Evolutionary conservation across 1,140 invertebrate genomes (phyloP), one percentile per base, ranked within the genome.

Genomic region (Pogonognathellus flavescens): DNA sequence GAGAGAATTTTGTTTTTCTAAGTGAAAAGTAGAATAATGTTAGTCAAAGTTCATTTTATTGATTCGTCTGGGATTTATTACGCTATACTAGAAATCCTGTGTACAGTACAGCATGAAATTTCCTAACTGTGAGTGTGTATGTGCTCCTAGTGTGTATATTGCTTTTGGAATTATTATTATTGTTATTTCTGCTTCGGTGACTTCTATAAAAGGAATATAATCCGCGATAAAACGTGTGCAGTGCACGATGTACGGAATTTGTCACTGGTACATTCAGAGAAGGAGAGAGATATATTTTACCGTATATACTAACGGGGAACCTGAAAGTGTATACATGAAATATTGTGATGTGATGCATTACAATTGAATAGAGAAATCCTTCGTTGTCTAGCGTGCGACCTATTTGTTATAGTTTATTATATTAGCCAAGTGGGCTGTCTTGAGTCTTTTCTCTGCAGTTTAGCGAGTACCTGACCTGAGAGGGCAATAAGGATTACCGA

Each of bases 391-490:
- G 31, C 70, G 70, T 76, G 70, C n/a, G 41, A 50, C 70, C 70
- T 76, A 76, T 50, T 76, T 66, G 62, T 66, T 76, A 76, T 50
- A 76, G 31, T 49, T 50, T 76, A 49, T 49, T 76, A 76, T 49
- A 76, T 76, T 76, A 76, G 41, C 31, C 41, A 31, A 76, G 25
- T 76, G 70, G 70, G 25, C 41, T 31, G 70, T 76, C 70, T 76
- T 50, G 31, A 50, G 70, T 41, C 70, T 76, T 76, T 66, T 66
- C 62, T 76, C 70, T 76, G 41, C 70, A 49, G 41, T 76, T 76
- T 49, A 76, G n/a, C 70, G 62, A 66, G 62, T 66, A 66, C 62
- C 62, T 66, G 62, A 66, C 62, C 62, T 76, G 25, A 76, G 70
- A n/a, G 70, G 70, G 31, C 25, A 76, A 76, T 76, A 50, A 76